Conservation (phyloP, 2,797 vertebrate species). For the Bovichtus variegatus region DNA sequence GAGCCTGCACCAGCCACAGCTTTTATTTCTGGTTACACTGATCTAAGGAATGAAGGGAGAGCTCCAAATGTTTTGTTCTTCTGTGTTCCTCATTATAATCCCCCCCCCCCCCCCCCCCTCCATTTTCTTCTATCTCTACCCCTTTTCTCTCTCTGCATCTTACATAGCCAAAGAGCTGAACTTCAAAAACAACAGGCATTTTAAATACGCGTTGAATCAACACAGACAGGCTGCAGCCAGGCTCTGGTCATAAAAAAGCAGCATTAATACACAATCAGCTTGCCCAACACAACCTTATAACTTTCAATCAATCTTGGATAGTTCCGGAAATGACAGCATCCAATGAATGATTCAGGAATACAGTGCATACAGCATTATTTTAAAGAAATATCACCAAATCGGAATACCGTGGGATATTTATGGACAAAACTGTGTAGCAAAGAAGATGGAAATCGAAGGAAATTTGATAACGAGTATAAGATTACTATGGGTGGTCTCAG, state of each 20-base stretch:
- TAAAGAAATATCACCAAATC: slow-evolving; percentile 13
- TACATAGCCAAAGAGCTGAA: slow-evolving; percentile 44
- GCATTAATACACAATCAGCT: slow-evolving; percentile 57
- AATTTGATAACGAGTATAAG: slow-evolving; percentile 9
- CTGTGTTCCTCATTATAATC: slow-evolving; percentile 52
- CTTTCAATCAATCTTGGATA: slow-evolving; percentile 42
- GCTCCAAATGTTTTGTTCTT: slow-evolving; percentile 76
- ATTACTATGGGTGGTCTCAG: slow-evolving; percentile 33
- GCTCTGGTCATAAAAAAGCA: slow-evolving; percentile 43
- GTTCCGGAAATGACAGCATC: slow-evolving; percentile 16
- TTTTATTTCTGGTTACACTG: slow-evolving; percentile 80
- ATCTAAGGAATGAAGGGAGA: slow-evolving; percentile 75
- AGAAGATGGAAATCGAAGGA: slow-evolving; percentile 4
- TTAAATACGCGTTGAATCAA: slow-evolving; percentile 66
- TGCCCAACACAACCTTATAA: slow-evolving; percentile 18
- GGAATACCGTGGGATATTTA: slow-evolving; percentile 8
- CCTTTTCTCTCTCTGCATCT: slow-evolving; percentile 39
- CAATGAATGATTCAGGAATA: slow-evolving; percentile 34
- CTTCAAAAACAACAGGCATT: slow-evolving; percentile 50
- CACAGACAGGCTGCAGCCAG: slow-evolving; percentile 38
- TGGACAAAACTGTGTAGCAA: neutral
- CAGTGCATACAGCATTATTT: neutral
- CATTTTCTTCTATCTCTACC: neutral
- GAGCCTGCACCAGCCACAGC: slow-evolving; percentile 60
- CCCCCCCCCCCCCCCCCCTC: neutral